phyloP scores from a whole-genome alignment of 1,140 invertebrate species.

The Zaprionus tsacasi region DNA sequence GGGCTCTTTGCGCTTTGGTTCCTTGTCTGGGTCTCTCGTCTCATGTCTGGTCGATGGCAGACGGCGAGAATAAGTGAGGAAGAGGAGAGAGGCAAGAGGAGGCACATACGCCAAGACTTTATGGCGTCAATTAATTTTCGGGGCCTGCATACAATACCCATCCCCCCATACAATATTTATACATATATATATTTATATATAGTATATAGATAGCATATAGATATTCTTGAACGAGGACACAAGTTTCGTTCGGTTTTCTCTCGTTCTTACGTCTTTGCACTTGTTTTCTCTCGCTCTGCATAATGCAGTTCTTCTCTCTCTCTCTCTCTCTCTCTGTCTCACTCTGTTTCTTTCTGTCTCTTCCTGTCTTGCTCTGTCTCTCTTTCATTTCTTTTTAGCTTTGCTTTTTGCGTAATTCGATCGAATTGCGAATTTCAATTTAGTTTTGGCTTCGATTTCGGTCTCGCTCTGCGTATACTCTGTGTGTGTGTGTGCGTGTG shows the following conservation, averaged over 20 bases:
- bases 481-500: conserved; percentile 16
- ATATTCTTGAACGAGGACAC: conserved; percentile 39
- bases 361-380: background rate
- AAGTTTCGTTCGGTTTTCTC: background rate
- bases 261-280: background rate
- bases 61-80: conserved; percentile 50
- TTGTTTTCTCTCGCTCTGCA: background rate
- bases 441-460: conserved; percentile 35
- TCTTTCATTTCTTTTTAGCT: background rate
- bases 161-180: conserved; percentile 3
- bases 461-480: conserved; percentile 4
- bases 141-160: conserved; percentile 25
- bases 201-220: background rate
- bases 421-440: conserved; percentile 39
- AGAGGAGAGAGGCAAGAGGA: background rate
- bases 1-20: background rate
- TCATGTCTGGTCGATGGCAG: conserved; percentile 66
- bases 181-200: background rate
- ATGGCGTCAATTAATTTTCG: conserved; percentile 73
- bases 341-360: background rate
- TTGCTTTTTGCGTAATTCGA: conserved; percentile 39
- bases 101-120: conserved; percentile 42
- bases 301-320: conserved; percentile 15
- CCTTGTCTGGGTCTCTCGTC: conserved; percentile 23
- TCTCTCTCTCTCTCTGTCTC: background rate